Percentiles rank a stretch among this genome's conserved stretches.
phyloP scores from a whole-genome alignment of 2,113 vertebrate genomes.

The Lampris incognitus region DNA sequence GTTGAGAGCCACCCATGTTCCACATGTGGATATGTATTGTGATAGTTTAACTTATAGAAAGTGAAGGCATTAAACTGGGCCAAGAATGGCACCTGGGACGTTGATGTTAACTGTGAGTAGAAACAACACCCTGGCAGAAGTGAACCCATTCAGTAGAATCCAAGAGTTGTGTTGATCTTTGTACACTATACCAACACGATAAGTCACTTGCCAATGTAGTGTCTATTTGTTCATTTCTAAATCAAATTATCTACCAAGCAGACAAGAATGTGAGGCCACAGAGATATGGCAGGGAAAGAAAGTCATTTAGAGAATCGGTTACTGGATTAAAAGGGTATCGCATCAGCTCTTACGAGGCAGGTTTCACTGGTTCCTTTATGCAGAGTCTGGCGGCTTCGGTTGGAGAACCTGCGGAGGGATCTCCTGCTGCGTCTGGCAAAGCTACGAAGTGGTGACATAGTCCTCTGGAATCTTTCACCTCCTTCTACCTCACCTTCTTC shows the following conservation, averaged over 20 bases:
- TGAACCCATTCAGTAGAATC: no score
- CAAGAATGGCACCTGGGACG: background rate
- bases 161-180: no score
- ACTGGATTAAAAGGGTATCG: background rate
- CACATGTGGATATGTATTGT: slow-evolving; percentile 52
- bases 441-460: slow-evolving; percentile 88
- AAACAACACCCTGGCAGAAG: no score
- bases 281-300: background rate
- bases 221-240: no score
- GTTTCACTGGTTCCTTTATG: slow-evolving; percentile 82
- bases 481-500: slow-evolving; percentile 39
- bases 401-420: slow-evolving; percentile 86
- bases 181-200: background rate
- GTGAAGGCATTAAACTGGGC: background rate
- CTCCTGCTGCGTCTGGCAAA: slow-evolving; percentile 88
- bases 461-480: slow-evolving; percentile 83
- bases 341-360: slow-evolving; percentile 84
- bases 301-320: background rate
- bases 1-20: slow-evolving; percentile 8
- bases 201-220: background rate
- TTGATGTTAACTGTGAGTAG: slow-evolving; percentile 3
- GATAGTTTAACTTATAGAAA: background rate
- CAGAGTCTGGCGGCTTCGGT: slow-evolving; percentile 84
- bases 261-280: background rate
- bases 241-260: no score